Conservation (phyloP, 1,140 invertebrate species). For the Papilio polytes region DNA sequence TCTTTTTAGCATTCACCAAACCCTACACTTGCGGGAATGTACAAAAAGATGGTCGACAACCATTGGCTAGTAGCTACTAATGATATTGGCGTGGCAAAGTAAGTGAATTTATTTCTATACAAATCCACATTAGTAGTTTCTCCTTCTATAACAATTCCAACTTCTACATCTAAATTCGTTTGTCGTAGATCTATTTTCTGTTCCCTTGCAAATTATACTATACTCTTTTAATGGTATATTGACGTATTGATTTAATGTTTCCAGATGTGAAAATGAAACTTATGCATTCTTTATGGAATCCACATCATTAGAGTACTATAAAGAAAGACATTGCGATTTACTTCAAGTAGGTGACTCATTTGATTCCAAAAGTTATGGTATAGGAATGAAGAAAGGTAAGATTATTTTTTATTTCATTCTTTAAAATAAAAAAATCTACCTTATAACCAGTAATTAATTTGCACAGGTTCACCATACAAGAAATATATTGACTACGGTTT, state of each 20-base stretch:
- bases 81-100: conserved; percentile 43
- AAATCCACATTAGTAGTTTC: no score
- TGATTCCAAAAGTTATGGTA: conserved; percentile 93
- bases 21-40: conserved; percentile 82
- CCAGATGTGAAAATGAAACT: conserved; percentile 78
- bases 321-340: conserved; percentile 90
- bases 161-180: no score
- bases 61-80: conserved; percentile 42
- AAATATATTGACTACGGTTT: conserved; percentile 89
- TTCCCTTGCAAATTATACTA: not conserved
- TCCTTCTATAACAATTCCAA: not conserved
- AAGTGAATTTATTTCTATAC: conserved; percentile 3
- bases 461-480: conserved; percentile 87
- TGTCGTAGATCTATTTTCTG: no score
- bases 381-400: conserved; percentile 86
- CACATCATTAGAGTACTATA: conserved; percentile 90
- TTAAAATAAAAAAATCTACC: not conserved
- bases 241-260: conserved; percentile 39
- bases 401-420: not conserved
- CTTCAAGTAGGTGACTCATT: conserved; percentile 90
- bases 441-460: not conserved
- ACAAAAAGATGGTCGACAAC: conserved; percentile 42
- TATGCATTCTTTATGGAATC: conserved; percentile 96
- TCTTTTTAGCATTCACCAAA: conserved; percentile 87
- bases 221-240: not conserved